Percentiles rank a stretch among this genome's conserved stretches.
phyloP scores from a whole-genome alignment of 2,888 invertebrate genomes.

The Catocala nupta region DNA sequence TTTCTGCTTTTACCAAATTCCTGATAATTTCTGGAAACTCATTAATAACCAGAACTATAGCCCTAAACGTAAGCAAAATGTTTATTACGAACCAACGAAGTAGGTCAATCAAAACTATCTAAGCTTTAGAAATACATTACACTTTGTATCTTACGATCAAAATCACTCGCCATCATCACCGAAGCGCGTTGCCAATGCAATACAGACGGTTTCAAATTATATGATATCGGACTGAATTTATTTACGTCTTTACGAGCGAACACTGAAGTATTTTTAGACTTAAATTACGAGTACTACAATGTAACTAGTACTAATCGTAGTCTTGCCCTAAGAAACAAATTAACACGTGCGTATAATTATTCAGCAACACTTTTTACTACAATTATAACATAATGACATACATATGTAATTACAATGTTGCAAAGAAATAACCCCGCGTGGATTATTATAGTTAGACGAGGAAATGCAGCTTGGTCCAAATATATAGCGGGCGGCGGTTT shows the following conservation, averaged over 20 bases:
- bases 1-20: too few relatives aligned
- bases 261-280: not conserved
- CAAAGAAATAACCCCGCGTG: conserved; percentile 42
- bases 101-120: too few relatives aligned
- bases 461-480: conserved; percentile 50
- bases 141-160: too few relatives aligned
- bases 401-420: conserved; percentile 51
- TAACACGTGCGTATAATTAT: conserved; percentile 22
- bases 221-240: too few relatives aligned
- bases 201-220: not conserved
- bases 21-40: too few relatives aligned
- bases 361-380: conserved; percentile 35
- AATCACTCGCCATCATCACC: too few relatives aligned
- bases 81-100: too few relatives aligned
- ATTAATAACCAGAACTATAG: too few relatives aligned
- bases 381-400: conserved; percentile 48
- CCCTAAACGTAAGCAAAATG: too few relatives aligned
- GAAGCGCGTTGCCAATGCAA: conserved; percentile 16
- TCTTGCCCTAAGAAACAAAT: conserved; percentile 17
- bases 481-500: conserved; percentile 39
- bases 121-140: too few relatives aligned
- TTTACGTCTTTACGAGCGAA: not conserved
- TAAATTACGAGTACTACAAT: conserved; percentile 11
- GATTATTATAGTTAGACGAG: conserved; percentile 43
- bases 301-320: conserved; percentile 34